Base-by-base conservation (phyloP, 2,888 invertebrate species). In the Pyralis farinalis region DNA sequence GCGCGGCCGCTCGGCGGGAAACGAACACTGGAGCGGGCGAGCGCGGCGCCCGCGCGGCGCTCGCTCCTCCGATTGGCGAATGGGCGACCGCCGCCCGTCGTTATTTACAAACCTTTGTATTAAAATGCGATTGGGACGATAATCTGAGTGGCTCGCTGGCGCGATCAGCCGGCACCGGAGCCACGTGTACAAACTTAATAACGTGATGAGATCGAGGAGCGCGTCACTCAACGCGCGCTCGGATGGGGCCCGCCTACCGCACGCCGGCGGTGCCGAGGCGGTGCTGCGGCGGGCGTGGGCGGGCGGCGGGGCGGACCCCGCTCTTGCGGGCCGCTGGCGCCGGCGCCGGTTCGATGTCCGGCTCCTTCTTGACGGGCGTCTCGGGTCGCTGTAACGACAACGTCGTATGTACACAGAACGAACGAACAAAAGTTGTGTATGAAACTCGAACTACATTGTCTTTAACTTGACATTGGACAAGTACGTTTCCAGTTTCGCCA, bases 201-300 rank as follows among this genome's bases (percentile, higher is more conserved):
- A 16, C 3, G 55, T 58, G 55, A 63, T 76, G 78, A 78, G 78
- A 78, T 78, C 78, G 16, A 16, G 4, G 16, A 2, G 16, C 2
- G 16, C 33, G 34, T 35, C 35, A 25, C 39, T 41, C n/a, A n/a
- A n/a, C n/a, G n/a, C n/a, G n/a, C n/a, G n/a, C n/a, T n/a, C n/a
- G n/a, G n/a, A n/a, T n/a, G n/a, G n/a, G n/a, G n/a, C 27, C 36
- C 35, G 45, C 51, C 70, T 76, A 72, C 62, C 76, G 71, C 51
- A 60, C 77, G 54, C 73, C 77, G 44, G 78, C 71, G 33, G 79
- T 73, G 64, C 71, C 73, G 35, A 74, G 72, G 39, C 72, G 71
- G 55, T 70, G 77, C 40, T 2, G 77, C 74, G 46, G 74, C 64
- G 47, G 75, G 43, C 66, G 63, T 42, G 54, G 56, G 12, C 55